These are phyloP conservation scores for Urocyon cinereoargenteus DNA, from an alignment of 2,797 vertebrate genomes.

Conservation along the genomic window DNA sequence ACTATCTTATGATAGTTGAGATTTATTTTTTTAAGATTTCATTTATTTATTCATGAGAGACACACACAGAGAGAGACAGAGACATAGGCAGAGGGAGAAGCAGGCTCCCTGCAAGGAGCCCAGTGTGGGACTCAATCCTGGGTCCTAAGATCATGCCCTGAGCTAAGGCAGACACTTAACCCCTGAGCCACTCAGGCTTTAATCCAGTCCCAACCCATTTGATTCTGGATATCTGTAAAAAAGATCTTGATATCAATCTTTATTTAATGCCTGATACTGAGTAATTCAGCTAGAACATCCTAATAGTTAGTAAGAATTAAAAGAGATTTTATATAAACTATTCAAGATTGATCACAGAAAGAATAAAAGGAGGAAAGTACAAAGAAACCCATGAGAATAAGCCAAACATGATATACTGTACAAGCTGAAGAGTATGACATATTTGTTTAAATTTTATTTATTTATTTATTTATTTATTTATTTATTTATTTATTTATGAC, in stretches of 20 bases:
- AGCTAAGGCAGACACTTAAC: too few species aligned
- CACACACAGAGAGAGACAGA: too few species aligned
- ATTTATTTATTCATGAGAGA: too few species aligned
- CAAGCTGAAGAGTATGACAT: background rate
- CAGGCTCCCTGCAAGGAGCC: too few species aligned
- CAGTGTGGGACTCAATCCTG: too few species aligned
- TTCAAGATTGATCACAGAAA: background rate
- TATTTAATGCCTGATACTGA: background rate
- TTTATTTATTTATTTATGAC: too few species aligned
- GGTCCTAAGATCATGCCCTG: too few species aligned
- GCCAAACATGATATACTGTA: background rate
- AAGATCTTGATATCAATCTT: background rate
- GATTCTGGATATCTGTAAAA: background rate
- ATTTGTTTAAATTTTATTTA: background rate
- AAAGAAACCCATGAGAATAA: background rate
- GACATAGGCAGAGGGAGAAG: too few species aligned
- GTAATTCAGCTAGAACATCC: background rate
- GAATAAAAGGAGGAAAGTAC: background rate
- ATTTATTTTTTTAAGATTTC: too few species aligned
- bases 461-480: too few species aligned
- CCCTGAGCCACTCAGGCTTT: background rate
- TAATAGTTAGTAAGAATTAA: background rate
- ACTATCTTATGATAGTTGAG: background rate
- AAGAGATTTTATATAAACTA: background rate
- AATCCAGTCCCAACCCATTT: background rate